Conservation (phyloP, 2,113 vertebrate species). For the Anas platyrhynchos region DNA sequence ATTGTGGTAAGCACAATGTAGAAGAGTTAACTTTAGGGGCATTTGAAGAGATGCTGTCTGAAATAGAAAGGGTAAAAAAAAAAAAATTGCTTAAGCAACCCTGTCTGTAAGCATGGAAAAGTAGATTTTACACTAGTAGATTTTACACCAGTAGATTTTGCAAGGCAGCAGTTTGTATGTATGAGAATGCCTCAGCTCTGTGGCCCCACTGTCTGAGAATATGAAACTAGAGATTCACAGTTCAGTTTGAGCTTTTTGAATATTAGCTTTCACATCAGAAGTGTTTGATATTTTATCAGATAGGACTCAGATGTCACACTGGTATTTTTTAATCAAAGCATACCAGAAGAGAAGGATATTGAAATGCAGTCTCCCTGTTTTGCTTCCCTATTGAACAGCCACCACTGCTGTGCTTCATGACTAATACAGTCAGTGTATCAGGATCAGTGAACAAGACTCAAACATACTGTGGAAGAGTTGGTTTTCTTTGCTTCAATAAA, state of each 20-base stretch:
- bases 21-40: not conserved
- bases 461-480: not conserved
- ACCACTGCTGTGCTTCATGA: not conserved
- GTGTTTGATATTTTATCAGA: not conserved
- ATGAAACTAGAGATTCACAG: not conserved
- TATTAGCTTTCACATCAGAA: not conserved
- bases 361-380: not conserved
- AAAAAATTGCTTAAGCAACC: not conserved
- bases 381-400: not conserved
- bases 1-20: not conserved
- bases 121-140: not conserved
- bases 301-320: not conserved
- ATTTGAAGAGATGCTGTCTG: not conserved
- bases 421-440: not conserved
- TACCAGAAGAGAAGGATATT: not conserved
- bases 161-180: not conserved
- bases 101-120: not conserved
- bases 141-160: not conserved
- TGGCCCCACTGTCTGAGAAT: not conserved
- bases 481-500: not conserved
- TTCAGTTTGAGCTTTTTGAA: not conserved
- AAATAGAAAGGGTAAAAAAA: not conserved
- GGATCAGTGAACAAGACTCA: not conserved
- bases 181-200: not conserved
- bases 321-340: not conserved